Evolutionary conservation across 1,140 invertebrate species (phyloP).

Genomic region (Atopsyche davidsoni): DNA sequence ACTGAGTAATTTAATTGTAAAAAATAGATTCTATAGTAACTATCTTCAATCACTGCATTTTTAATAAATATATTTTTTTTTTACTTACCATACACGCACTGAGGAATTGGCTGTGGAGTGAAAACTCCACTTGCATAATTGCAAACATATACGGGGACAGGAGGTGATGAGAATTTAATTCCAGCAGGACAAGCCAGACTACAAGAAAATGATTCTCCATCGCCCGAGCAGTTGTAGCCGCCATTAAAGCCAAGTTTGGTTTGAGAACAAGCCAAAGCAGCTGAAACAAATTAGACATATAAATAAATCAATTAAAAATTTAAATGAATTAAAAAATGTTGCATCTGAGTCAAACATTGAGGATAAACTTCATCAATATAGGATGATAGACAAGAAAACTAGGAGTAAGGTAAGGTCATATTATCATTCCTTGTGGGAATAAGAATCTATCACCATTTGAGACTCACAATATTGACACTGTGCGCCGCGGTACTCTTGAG

Average conservation of each 20-base stretch:
- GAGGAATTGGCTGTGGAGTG: constrained; percentile 62
- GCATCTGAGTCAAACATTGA: constrained; percentile 13
- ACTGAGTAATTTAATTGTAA: too few relatives aligned
- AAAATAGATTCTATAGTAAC: too few relatives aligned
- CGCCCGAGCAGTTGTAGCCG: constrained; percentile 61
- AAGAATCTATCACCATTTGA: background rate
- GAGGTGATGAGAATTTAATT: constrained; percentile 53
- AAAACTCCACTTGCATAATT: constrained; percentile 61
- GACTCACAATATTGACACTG: constrained; percentile 72
- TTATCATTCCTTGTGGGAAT: background rate
- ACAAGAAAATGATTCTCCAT: constrained; percentile 56
- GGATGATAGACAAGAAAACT: too few relatives aligned
- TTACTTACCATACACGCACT: constrained; percentile 62
- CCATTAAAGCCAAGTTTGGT: constrained; percentile 67
- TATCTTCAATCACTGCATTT: background rate
- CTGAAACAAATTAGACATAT: constrained; percentile 38
- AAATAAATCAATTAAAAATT: too few relatives aligned
- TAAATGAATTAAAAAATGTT: too few relatives aligned
- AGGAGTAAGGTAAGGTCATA: too few relatives aligned
- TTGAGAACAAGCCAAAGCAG: constrained; percentile 50
- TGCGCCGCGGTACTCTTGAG: constrained; percentile 61
- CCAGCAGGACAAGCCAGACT: constrained; percentile 59
- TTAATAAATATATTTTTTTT: constrained; percentile 9
- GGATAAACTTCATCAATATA: too few relatives aligned
- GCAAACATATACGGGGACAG: constrained; percentile 62